Base-by-base conservation (phyloP, 2,113 vertebrate species). In the Nestor notabilis region DNA sequence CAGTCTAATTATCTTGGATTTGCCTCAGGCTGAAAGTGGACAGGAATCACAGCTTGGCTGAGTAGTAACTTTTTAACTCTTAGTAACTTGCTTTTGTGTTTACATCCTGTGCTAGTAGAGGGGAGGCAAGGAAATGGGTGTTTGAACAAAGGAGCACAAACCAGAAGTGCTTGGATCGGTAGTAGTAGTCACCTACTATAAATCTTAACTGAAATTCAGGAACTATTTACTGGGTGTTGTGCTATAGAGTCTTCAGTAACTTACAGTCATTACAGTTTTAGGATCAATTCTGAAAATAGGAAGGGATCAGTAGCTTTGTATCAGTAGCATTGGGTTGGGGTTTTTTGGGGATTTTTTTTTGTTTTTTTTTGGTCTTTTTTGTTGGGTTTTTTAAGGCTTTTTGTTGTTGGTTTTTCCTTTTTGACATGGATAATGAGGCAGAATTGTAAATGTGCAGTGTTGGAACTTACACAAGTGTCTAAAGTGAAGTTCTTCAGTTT, bases 1-100 rank as follows among this genome's bases (percentile, higher is more conserved):
- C 56, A 72, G 84, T 93, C 91, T 96, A 94, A 97, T 97, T 97
- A 94, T 72, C 87, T 61, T 11, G 55, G 35, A 27, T 92, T 95
- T 96, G 94, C 95, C 87, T 89, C 55, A 35, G 93, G 96, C 77
- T 89, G 53, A 41, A 56, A 95, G 56, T 89, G 94, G 93, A 91
- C 81, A 44, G 81, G 77, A 96, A 87, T 94, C 91, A 82, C 74
- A 69, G 91, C 74, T 82, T 83, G 74, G 29, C 89, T 56, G 65
- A 87, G 44, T 68, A 64, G 68, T 61, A 82, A 87, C 87, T 91
- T 91, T 83, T 93, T 87, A 94, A 93, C 70, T 89, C 65, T 71
- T 93, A 55, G 46, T 56, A 79, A 82, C 69, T 93, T 91, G 87
- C 44, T 76, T 87, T 82, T 64, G 47, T 95, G 47, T 87, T 95